Evolutionary conservation across 2,888 invertebrate genomes (phyloP).

Genomic region (Plebejus melissa): DNA sequence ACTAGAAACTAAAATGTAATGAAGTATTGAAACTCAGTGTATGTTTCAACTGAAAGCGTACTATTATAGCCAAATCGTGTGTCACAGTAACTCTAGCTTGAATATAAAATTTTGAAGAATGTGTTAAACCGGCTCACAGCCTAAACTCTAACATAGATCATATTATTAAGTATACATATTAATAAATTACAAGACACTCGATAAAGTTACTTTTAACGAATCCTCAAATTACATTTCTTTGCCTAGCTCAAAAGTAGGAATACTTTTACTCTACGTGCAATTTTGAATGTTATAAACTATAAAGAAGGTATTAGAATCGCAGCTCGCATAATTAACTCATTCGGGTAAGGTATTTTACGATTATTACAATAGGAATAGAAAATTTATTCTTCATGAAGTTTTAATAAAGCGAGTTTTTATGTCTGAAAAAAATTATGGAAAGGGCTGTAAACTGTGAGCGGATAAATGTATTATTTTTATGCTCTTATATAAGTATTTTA

Average conservation of each 20-base stretch:
- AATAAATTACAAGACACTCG: conserved; percentile 56
- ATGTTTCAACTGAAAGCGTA: conserved; percentile 51
- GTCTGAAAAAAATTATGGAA: background rate
- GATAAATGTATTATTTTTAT: background rate
- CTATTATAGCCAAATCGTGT: conserved; percentile 70
- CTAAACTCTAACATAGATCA: conserved; percentile 67
- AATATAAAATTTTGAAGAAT: conserved; percentile 71
- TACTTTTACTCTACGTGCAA: conserved; percentile 25
- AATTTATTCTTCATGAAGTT: background rate
- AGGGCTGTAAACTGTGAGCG: conserved; percentile 13
- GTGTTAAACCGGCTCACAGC: conserved; percentile 74
- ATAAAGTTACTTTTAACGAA: conserved; percentile 41
- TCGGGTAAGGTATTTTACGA: background rate
- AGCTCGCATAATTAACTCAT: background rate
- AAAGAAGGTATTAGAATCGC: background rate
- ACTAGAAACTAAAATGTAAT: conserved; percentile 13
- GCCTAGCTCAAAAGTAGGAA: conserved; percentile 25
- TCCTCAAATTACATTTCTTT: conserved; percentile 30
- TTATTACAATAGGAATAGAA: background rate
- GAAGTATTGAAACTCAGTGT: background rate
- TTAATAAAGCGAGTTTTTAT: background rate
- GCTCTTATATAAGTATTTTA: background rate
- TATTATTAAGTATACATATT: conserved; percentile 47
- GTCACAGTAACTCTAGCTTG: conserved; percentile 79
- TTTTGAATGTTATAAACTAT: background rate